Evolutionary conservation across 2,113 vertebrate species (phyloP).

Genomic region (Geothlypis trichas): DNA sequence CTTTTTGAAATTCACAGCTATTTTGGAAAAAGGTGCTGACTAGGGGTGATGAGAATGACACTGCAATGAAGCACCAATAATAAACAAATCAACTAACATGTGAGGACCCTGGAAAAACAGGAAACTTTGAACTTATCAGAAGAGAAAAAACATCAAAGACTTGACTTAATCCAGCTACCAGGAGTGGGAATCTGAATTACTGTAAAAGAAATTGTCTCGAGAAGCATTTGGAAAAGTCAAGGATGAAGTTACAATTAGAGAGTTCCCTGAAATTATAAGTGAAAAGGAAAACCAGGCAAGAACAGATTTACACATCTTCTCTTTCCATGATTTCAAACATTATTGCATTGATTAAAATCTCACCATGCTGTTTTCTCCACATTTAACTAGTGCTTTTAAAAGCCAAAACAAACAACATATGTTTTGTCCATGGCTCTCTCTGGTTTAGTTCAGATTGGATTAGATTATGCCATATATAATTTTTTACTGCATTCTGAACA

Average conservation of each 20-base stretch:
- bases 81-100: background rate
- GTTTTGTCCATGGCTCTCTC: background rate
- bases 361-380: background rate
- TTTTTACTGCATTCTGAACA: background rate
- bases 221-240: background rate
- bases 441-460: background rate
- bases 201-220: constrained; percentile 12
- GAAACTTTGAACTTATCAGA: background rate
- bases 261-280: background rate
- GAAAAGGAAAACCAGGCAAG: background rate
- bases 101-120: background rate
- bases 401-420: background rate
- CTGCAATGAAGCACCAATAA: background rate
- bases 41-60: background rate
- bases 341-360: background rate
- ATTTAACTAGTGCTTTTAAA: background rate
- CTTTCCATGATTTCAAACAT: background rate
- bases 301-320: background rate
- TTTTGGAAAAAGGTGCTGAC: background rate
- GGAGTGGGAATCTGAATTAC: background rate
- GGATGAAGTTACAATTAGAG: background rate
- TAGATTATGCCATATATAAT: background rate
- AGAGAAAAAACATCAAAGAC: constrained; percentile 15
- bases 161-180: background rate
- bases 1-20: background rate